Evolutionary conservation across 2,888 invertebrate species (phyloP).

Genomic region (Caenorhabditis sp.): DNA sequence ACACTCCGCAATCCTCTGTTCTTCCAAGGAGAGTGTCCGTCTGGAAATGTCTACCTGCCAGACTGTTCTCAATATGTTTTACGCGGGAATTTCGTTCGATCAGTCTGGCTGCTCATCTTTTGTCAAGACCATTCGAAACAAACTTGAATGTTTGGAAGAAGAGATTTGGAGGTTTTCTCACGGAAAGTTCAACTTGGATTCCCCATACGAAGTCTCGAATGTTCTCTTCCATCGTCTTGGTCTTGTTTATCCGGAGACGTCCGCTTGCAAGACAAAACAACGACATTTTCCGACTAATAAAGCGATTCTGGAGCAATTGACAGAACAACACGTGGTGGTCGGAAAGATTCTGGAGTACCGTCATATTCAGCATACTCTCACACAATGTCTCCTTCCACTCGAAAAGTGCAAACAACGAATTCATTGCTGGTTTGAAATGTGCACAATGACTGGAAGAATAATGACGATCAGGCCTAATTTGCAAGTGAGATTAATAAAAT

Average conservation of each 20-base stretch:
- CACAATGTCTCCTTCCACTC: constrained; percentile 41
- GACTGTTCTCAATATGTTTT: constrained; percentile 43
- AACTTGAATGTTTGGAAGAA: constrained; percentile 53
- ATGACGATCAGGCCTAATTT: constrained; percentile 93
- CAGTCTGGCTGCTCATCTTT: background rate
- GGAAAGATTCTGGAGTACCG: constrained; percentile 60
- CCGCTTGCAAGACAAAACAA: constrained; percentile 20
- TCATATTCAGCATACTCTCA: constrained; percentile 58
- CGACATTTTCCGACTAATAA: constrained; percentile 61
- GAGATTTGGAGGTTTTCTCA: constrained; percentile 45
- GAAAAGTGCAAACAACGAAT: constrained; percentile 17
- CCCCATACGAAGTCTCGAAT: constrained; percentile 54
- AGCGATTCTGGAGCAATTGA: constrained; percentile 56
- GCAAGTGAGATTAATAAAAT: constrained; percentile 82
- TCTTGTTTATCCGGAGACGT: constrained; percentile 59
- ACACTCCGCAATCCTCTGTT: background rate
- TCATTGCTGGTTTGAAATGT: constrained; percentile 48
- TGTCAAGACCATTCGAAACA: constrained; percentile 18
- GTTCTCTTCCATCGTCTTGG: constrained; percentile 58
- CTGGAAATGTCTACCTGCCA: constrained; percentile 40
- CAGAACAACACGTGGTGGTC: constrained; percentile 55
- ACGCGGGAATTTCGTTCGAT: constrained; percentile 54
- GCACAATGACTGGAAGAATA: constrained; percentile 84
- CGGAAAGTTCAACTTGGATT: constrained; percentile 62
- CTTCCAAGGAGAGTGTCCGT: constrained; percentile 27